Base-by-base conservation (phyloP, 2,888 invertebrate species). In the Eupithecia pulchellata region DNA sequence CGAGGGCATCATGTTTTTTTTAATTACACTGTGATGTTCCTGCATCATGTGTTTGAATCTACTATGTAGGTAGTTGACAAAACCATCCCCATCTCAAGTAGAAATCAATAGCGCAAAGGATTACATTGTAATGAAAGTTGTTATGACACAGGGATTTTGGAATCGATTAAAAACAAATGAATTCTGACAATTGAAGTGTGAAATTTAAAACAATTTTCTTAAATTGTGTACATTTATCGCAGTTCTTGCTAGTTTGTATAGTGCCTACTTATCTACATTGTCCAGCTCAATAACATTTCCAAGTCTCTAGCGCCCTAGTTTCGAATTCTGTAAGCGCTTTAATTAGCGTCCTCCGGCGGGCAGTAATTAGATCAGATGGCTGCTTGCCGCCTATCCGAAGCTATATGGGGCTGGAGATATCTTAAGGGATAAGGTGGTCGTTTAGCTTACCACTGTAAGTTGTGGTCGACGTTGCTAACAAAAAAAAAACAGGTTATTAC, bases 301-400 rank as follows among this genome's bases (percentile, higher is more conserved):
- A 62, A n/a, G 57, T 64, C 58, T 65, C 66, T 29, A 20, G 17
- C 25, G 67, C 34, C 32, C 64, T 68, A 68, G 68, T 68, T 71
- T 68, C 39, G 5, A 52, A 72, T 72, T 64, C 68, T 65, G 65
- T 68, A 39, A 66, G 67, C 72, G 64, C 39, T 61, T 64, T 73
- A 67, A 73, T 73, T 73, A 73, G 52, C 66, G 60, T 64, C 39
- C 69, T 60, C 66, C 13, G 60, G 69, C 69, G 72, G 64, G 9
- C 17, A 58, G 42, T 73, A 69, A 73, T 73, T 73, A 66, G 66
- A 67, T 73, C 66, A 69, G 69, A 64, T 69, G 66, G 61, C 60
- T 25, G 34, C n/a, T 14, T 11, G n/a, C n/a, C 57, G 29, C 57
- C 17, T 57, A 29, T 17, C 20, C 17, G 57, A 57, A 57, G 29